Evolutionary conservation across 2,888 invertebrate species (phyloP), one percentile per base, ranked within the genome.

Genomic region (Abrostola triplasia): DNA sequence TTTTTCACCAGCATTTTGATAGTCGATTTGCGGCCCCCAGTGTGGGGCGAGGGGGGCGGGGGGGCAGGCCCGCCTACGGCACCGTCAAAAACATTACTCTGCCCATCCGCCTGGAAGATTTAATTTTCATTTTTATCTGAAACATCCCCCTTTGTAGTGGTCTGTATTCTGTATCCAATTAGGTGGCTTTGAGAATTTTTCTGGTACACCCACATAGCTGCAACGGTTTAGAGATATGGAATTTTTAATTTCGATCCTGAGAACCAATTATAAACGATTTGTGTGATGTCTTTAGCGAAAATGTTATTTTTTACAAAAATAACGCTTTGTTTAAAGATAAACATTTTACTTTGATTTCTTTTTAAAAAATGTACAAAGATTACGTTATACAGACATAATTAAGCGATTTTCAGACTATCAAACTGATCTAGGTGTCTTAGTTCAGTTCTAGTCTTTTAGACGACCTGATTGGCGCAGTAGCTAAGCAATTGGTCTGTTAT

Each of bases 111-210:
- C 86, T 88, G 95, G 95, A 95, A 95, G 95, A 95, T 94, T 95
- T 95, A 94, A 95, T 95, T 95, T 95, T 95, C 95, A 95, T 95
- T 95, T 95, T 95, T 95, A 95, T 95, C 94, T 94, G 91, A 93
- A 94, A 94, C 94, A 94, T 93, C 92, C 93, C 91, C 90, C 93
- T 95, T 95, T 94, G 95, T 94, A 93, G 94, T 90, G 94, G 94
- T 92, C 89, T 89, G 87, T 91, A 90, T 87, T 91, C 91, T 89
- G 92, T 92, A 92, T 94, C 94, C 94, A 94, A 94, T 94, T 94
- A 94, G 92, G 91, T 89, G 82, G 92, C 92, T 94, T 92, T 93
- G 93, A 91, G 89, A 87, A 87, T 92, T 93, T 85, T 91, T 89
- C 91, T 90, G 86, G 86, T 82, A 88, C 83, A 88, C 86, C 84